Base-by-base conservation (phyloP, 2,888 invertebrate species). In the Sphaerophoria rueppellii region DNA sequence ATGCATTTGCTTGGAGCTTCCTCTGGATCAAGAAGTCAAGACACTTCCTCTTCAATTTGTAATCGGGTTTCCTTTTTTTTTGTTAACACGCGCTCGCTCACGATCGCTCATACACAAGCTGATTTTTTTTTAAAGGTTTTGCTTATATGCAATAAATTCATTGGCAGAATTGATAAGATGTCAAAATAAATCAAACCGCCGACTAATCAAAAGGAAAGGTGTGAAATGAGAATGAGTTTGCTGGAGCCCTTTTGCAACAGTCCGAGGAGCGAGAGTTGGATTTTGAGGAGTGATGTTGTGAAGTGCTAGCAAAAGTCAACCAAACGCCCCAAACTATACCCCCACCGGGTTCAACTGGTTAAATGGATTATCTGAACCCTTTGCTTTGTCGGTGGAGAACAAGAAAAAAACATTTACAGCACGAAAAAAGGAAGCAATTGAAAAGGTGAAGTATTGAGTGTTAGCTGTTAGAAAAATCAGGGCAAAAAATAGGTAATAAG, bases 131-230 rank as follows among this genome's bases (percentile, higher is more conserved):
- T 35, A 16, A 48, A 69, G 43, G 40, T 43, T 58, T 50, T 50
- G 34, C 35, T 67, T 88, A 89, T 89, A 90, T 90, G 91, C 90
- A 90, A 91, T 91, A 91, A 91, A 91, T 91, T 91, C 85, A 90
- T 89, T 89, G 88, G 88, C 87, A 88, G 89, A 90, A 88, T 91
- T 91, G 91, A 91, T 91, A 91, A 91, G 90, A 90, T 90, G 91
- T 91, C 91, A 90, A 90, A 91, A 91, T 91, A 91, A 91, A 91
- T 91, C 91, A 91, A 91, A 86, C 77, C 87, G 88, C 88, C 89
- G 89, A 90, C 90, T 89, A 90, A 90, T 90, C 89, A 89, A 89
- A 87, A 82, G 86, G 88, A 87, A 89, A 89, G 87, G 89, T 89
- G 89, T 88, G 87, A 88, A 89, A 88, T 89, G 87, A 88, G 48